phyloP scores from a whole-genome alignment of 2,888 invertebrate species.

The Hydraecia micacea region DNA sequence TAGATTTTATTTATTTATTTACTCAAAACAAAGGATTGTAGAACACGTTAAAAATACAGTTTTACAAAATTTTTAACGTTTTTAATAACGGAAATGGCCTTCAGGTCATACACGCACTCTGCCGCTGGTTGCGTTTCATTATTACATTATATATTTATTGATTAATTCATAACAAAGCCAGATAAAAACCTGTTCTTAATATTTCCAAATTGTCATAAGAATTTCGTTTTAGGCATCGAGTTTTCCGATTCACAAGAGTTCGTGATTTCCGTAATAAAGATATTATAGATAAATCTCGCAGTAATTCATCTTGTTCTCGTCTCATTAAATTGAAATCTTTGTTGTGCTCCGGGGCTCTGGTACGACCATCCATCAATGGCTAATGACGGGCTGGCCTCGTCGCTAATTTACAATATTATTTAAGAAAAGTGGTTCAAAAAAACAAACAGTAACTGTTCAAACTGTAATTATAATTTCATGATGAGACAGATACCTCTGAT shows the following conservation, averaged over 20 bases:
- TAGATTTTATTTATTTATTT: no score
- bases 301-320: constrained; percentile 13
- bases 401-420: constrained; percentile 22
- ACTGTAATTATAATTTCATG: neutral
- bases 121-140: neutral
- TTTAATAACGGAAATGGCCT: no score
- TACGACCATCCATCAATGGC: constrained; percentile 19
- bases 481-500: neutral
- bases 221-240: neutral
- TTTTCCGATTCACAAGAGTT: neutral
- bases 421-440: neutral
- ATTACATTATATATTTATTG: neutral
- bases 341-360: neutral
- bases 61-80: no score
- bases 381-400: constrained; percentile 4
- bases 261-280: neutral
- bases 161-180: neutral
- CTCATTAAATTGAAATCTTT: constrained; percentile 22
- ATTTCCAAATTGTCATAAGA: neutral
- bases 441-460: neutral
- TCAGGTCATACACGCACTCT: neutral
- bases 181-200: neutral
- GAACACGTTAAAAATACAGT: no score
- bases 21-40: no score
- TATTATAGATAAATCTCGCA: neutral